phyloP scores from a whole-genome alignment of 2,888 invertebrate genomes.

The Scaptomyza parva region DNA sequence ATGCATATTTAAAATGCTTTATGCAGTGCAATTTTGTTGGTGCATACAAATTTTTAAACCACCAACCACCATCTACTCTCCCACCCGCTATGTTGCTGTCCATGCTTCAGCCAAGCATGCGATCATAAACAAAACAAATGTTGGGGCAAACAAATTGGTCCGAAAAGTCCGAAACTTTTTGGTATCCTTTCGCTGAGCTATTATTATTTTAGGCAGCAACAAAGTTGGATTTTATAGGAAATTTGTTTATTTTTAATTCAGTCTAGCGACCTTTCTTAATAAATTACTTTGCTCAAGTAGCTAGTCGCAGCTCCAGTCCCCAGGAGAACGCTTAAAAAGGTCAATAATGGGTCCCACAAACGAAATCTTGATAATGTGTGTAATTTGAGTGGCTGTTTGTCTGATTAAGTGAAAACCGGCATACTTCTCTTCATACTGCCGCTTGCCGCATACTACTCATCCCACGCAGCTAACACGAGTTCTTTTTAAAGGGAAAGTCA shows the following conservation, averaged over 20 bases:
- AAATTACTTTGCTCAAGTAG: conserved; percentile 50
- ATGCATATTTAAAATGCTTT: conserved; percentile 56
- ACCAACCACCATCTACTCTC: background rate
- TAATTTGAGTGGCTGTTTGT: conserved; percentile 42
- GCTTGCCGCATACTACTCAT: too few species aligned
- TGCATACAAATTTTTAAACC: conserved; percentile 25
- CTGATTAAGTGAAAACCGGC: conserved; percentile 32
- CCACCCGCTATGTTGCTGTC: too few species aligned
- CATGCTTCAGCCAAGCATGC: background rate
- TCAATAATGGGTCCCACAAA: conserved; percentile 35
- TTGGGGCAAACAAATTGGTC: conserved; percentile 34
- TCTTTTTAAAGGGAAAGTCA: background rate
- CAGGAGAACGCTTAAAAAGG: conserved; percentile 34
- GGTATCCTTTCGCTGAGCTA: conserved; percentile 17
- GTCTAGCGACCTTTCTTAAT: conserved; percentile 45
- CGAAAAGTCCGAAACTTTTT: conserved; percentile 28
- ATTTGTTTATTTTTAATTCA: conserved; percentile 73
- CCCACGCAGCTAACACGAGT: background rate
- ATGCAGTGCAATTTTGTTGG: conserved; percentile 37
- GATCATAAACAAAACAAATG: conserved; percentile 26
- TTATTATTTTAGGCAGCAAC: conserved; percentile 67
- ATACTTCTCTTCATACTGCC: background rate
- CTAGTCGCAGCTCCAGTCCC: background rate
- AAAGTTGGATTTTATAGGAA: conserved; percentile 66
- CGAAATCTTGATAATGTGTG: conserved; percentile 52